These are phyloP conservation scores for Liodrosophila aerea DNA, from an alignment of 2,888 invertebrate genomes.

Conservation along the genomic window DNA sequence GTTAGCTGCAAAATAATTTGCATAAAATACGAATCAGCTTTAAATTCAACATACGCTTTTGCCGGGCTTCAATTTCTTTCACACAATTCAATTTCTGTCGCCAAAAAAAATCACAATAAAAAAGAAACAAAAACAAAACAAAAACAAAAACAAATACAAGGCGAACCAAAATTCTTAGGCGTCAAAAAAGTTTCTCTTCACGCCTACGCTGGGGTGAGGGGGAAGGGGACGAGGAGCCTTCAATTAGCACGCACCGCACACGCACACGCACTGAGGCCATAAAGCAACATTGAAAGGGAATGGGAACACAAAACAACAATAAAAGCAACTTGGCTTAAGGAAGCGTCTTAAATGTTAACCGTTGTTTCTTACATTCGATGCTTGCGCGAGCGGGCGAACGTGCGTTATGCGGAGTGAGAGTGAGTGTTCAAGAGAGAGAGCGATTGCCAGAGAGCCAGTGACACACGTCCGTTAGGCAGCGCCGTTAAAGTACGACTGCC, in stretches of 20 bases:
- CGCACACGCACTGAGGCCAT: slow-evolving; percentile 50
- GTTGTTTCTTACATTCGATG: slow-evolving; percentile 48
- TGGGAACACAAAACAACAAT: slow-evolving; percentile 4
- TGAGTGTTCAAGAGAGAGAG: slow-evolving; percentile 4
- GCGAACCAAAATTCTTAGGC: slow-evolving; percentile 39
- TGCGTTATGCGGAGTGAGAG: not conserved
- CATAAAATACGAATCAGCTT: slow-evolving; percentile 63
- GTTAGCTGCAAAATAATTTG: slow-evolving; percentile 56
- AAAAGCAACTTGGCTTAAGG: slow-evolving; percentile 24
- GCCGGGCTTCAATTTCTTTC: slow-evolving; percentile 53
- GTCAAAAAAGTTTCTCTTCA: slow-evolving; percentile 66
- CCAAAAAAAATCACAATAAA: slow-evolving; percentile 17
- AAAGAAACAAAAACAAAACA: slow-evolving; percentile 27
- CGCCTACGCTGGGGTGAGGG: slow-evolving; percentile 45
- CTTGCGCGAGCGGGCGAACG: slow-evolving; percentile 6
- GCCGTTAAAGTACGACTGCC: slow-evolving; percentile 64
- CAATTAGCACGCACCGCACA: slow-evolving; percentile 62
- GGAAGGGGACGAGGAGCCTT: slow-evolving; percentile 1
- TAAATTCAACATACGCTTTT: slow-evolving; percentile 33
- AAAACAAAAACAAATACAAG: slow-evolving; percentile 33
- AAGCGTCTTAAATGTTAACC: slow-evolving; percentile 33
- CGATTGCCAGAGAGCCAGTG: slow-evolving; percentile 5
- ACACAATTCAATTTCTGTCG: slow-evolving; percentile 25
- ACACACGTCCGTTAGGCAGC: slow-evolving; percentile 67
- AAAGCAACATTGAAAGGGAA: slow-evolving; percentile 21